phyloP scores from a whole-genome alignment of 2,113 vertebrate species.

The Anseranas semipalmata region DNA sequence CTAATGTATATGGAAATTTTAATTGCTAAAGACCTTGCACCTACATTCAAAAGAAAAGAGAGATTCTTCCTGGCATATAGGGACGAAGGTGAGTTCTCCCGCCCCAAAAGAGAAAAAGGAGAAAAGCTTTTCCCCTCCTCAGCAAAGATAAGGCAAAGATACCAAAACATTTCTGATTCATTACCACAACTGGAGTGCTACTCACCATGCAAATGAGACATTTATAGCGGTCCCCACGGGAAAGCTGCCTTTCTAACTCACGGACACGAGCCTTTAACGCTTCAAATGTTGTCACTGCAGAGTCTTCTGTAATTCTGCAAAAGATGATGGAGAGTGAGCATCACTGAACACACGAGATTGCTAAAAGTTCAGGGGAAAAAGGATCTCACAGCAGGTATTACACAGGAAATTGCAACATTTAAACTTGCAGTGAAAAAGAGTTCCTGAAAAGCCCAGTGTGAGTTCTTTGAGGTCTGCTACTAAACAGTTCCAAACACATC shows the following conservation, averaged over 20 bases:
- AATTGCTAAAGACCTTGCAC: neutral
- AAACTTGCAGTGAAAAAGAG: neutral
- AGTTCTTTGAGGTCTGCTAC: neutral
- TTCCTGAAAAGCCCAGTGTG: neutral
- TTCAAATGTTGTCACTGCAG: constrained; percentile 95
- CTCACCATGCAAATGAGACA: constrained; percentile 99
- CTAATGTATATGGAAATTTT: neutral
- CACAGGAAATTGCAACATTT: neutral
- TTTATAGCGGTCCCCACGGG: constrained; percentile 98
- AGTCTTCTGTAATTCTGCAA: constrained; percentile 95
- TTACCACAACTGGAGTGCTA: constrained; percentile 61
- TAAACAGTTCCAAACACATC: neutral
- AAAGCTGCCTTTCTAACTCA: constrained; percentile 97
- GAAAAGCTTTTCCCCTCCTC: neutral
- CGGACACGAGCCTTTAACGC: constrained; percentile 98
- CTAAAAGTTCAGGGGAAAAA: neutral
- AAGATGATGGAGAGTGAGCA: constrained; percentile 47
- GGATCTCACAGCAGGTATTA: neutral
- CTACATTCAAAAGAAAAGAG: neutral
- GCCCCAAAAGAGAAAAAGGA: neutral
- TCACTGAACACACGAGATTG: neutral
- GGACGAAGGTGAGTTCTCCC: neutral
- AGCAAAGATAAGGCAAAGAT: neutral
- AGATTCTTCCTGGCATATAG: neutral
- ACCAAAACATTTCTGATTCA: constrained; percentile 68